A percentile compares a stretch with the other conserved stretches of the same genome.
Conservation (phyloP, 2,797 vertebrate genomes). For the Mareca strepera region DNA sequence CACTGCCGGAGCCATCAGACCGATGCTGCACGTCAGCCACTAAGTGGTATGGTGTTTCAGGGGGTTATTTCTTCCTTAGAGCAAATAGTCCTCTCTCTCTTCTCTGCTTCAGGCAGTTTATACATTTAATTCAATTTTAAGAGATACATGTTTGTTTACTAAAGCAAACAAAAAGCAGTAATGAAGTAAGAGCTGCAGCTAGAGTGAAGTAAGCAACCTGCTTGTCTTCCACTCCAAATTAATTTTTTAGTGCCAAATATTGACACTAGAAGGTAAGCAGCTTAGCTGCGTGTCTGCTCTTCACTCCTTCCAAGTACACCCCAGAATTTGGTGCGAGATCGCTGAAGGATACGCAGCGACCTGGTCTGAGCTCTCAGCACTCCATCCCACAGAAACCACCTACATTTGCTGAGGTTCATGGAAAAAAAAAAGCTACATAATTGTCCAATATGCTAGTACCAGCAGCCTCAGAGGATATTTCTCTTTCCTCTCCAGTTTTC, state of each 20-base stretch:
- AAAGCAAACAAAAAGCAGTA: constrained; percentile 18
- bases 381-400: not conserved
- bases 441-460: not conserved
- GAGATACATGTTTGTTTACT: not conserved
- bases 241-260: constrained; percentile 45
- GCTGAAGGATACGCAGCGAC: not conserved
- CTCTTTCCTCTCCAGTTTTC: not conserved
- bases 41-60: not conserved
- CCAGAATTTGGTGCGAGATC: not conserved
- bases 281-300: not conserved
- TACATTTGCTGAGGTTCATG: not conserved
- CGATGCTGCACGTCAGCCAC: not conserved
- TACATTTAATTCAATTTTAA: constrained; percentile 28
- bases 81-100: not conserved
- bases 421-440: not conserved
- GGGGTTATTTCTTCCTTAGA: not conserved
- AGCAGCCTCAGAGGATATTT: not conserved
- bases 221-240: not conserved
- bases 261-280: constrained; percentile 23
- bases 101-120: not conserved
- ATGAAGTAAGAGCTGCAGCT: not conserved
- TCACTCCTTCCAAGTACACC: not conserved
- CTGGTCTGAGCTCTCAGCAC: not conserved
- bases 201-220: not conserved
- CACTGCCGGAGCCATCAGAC: not conserved